phyloP scores from a whole-genome alignment of 2,797 vertebrate genomes.

The Babyrousa celebensis region DNA sequence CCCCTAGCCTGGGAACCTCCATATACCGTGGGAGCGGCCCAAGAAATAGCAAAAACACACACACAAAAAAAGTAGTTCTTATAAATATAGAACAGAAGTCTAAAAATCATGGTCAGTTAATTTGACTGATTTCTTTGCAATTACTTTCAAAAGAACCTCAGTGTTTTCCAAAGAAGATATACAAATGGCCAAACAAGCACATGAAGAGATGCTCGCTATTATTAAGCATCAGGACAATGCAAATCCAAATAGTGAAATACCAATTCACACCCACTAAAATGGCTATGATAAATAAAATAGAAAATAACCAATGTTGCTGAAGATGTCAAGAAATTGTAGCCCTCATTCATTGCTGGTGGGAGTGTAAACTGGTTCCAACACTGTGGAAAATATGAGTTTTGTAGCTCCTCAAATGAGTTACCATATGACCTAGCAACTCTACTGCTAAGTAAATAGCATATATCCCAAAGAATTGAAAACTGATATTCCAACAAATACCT shows the following conservation, averaged over 20 bases:
- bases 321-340: background rate
- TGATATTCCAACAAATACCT: background rate
- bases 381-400: background rate
- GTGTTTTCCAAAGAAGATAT: background rate
- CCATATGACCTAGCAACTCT: background rate
- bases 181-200: background rate
- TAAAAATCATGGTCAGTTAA: constrained; percentile 33
- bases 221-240: background rate
- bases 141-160: constrained; percentile 40
- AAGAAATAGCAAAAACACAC: too few relatives aligned
- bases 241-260: background rate
- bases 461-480: constrained; percentile 5
- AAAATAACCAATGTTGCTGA: background rate
- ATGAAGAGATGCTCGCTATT: background rate
- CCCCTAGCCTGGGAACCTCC: too few relatives aligned
- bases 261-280: background rate
- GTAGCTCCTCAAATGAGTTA: background rate
- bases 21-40: too few relatives aligned
- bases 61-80: background rate
- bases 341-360: background rate
- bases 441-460: background rate
- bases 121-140: background rate
- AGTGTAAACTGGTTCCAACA: background rate
- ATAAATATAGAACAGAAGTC: background rate
- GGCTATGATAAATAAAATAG: background rate